A percentile compares a stretch with the other conserved stretches of the same genome.
These are phyloP conservation scores for Aythya baeri DNA, from an alignment of 2,113 vertebrate genomes.

Conservation along the genomic window DNA sequence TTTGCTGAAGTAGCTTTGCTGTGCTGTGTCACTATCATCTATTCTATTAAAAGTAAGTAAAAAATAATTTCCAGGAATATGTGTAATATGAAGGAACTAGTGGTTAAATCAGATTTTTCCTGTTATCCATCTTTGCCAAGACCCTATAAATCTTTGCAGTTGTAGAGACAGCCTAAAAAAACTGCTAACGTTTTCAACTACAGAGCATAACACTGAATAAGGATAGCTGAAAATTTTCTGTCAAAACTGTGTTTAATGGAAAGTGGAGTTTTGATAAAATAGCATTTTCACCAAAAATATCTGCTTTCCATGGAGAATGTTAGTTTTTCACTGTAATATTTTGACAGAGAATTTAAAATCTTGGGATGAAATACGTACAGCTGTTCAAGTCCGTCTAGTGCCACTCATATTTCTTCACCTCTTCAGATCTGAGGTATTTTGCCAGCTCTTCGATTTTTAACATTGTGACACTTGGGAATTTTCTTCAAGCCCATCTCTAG, in stretches of 20 bases:
- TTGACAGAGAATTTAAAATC: slow-evolving; percentile 59
- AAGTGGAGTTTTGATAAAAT: slow-evolving; percentile 64
- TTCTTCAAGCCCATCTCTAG: slow-evolving; percentile 16
- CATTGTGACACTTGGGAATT: not conserved
- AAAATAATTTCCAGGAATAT: not conserved
- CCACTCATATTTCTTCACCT: slow-evolving; percentile 56
- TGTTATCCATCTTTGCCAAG: slow-evolving; percentile 34
- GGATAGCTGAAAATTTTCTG: slow-evolving; percentile 51
- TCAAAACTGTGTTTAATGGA: slow-evolving; percentile 66
- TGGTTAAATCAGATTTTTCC: not conserved
- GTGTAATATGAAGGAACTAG: not conserved
- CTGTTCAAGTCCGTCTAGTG: slow-evolving; percentile 60
- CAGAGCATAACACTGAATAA: slow-evolving; percentile 62
- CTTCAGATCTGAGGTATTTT: slow-evolving; percentile 27
- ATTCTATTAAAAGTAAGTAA: not conserved
- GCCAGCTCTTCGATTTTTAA: slow-evolving; percentile 32
- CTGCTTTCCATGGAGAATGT: slow-evolving; percentile 36
- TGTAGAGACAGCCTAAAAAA: slow-evolving; percentile 63
- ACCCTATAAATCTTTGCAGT: slow-evolving; percentile 53
- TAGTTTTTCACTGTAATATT: slow-evolving; percentile 56
- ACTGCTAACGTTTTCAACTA: slow-evolving; percentile 52
- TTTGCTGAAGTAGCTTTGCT: not conserved
- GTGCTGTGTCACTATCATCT: not conserved
- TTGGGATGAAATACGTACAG: slow-evolving; percentile 57
- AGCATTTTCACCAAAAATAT: slow-evolving; percentile 56